These are phyloP conservation scores for Labia minor DNA, from an alignment of 2,888 invertebrate genomes.

Conservation along the genomic window DNA sequence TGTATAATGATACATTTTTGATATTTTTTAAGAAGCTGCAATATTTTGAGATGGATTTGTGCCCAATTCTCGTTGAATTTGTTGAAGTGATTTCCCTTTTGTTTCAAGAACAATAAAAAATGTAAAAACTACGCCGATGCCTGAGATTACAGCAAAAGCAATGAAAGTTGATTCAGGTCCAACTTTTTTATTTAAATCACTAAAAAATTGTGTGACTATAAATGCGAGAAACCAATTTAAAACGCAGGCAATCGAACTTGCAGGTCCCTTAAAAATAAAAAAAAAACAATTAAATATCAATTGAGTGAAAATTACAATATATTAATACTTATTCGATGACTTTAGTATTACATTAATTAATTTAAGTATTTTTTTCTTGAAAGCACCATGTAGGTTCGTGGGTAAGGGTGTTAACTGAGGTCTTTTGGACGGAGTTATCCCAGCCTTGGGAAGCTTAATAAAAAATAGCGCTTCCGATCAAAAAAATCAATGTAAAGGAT, in stretches of 20 bases:
- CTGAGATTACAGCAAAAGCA: conserved; percentile 57
- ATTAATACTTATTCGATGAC: too few species aligned
- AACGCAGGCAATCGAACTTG: conserved; percentile 65
- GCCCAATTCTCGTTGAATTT: conserved; percentile 47
- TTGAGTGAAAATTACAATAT: too few species aligned
- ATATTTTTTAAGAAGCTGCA: background rate
- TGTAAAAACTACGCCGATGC: conserved; percentile 55
- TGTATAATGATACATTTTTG: too few species aligned
- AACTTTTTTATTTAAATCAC: conserved; percentile 44
- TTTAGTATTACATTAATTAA: too few species aligned
- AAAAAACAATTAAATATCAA: background rate
- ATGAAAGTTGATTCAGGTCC: conserved; percentile 58
- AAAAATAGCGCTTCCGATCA: too few species aligned
- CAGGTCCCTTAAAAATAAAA: conserved; percentile 41
- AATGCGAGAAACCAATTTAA: conserved; percentile 75
- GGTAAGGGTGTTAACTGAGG: too few species aligned
- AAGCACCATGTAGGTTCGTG: too few species aligned
- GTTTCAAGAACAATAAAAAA: conserved; percentile 49
- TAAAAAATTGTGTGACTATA: conserved; percentile 59
- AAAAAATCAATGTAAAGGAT: too few species aligned
- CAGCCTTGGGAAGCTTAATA: too few species aligned
- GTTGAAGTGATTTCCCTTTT: conserved; percentile 59
- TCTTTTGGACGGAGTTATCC: too few species aligned
- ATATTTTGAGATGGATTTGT: conserved; percentile 26
- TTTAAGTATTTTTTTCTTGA: too few species aligned